These are phyloP conservation scores for Eospalax fontanierii DNA, from an alignment of 2,797 vertebrate species.

Conservation along the genomic window DNA sequence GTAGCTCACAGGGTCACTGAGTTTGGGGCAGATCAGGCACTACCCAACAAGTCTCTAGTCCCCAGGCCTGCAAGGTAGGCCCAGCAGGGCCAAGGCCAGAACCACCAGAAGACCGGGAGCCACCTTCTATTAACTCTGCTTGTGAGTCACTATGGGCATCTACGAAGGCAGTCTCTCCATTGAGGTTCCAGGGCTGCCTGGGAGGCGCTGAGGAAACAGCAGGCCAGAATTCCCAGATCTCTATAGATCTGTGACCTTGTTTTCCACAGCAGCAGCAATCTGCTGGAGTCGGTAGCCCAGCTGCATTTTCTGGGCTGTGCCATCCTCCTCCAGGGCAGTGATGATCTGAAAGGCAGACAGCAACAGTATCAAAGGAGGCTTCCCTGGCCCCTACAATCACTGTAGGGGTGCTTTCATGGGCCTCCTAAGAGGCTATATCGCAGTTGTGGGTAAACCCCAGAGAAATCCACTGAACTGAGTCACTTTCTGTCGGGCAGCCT, in stretches of 20 bases:
- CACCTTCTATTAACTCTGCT: slow-evolving; percentile 75
- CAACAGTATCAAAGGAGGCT: background rate
- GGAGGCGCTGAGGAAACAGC: background rate
- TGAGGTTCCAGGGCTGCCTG: background rate
- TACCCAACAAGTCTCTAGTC: background rate
- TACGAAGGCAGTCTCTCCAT: slow-evolving; percentile 69
- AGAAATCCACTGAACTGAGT: background rate
- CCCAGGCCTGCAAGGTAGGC: background rate
- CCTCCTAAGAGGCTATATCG: fast-evolving
- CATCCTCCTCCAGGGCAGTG: slow-evolving; percentile 97
- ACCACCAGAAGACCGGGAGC: background rate
- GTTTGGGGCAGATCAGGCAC: background rate
- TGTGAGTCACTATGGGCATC: slow-evolving; percentile 76
- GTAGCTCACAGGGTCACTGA: background rate
- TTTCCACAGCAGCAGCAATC: slow-evolving; percentile 98
- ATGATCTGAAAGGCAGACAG: slow-evolving; percentile 93
- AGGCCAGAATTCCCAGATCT: background rate
- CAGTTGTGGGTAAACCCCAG: fast-evolving
- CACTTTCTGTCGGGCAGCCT: background rate
- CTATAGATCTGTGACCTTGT: slow-evolving; percentile 99
- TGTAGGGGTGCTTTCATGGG: fast-evolving
- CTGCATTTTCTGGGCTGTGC: slow-evolving; percentile 99
- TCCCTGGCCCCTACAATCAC: fast-evolving
- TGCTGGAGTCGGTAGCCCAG: slow-evolving; percentile 98
- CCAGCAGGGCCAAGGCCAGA: slow-evolving; percentile 10